Evolutionary conservation across 2,888 invertebrate species (phyloP).

Genomic region (Cantharis nigra): DNA sequence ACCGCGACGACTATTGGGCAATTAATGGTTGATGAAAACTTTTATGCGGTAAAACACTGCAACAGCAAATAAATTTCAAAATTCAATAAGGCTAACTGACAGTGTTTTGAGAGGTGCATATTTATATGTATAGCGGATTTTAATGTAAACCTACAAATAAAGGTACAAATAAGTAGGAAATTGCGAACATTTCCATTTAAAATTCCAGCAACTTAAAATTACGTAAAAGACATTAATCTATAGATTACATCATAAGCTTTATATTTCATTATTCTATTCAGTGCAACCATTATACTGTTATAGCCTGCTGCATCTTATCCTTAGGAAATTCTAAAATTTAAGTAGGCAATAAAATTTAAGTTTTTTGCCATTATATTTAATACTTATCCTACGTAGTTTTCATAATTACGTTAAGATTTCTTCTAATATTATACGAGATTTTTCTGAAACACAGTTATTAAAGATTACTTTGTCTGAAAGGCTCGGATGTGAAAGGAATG

Average conservation of each 20-base stretch:
- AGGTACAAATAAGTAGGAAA: no score
- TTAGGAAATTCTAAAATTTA: background rate
- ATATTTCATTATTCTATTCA: background rate
- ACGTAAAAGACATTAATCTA: no score
- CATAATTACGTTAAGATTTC: background rate
- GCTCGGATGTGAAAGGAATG: background rate
- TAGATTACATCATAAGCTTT: background rate
- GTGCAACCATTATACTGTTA: background rate
- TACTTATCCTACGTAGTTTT: background rate
- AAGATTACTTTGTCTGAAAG: background rate
- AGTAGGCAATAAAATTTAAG: background rate
- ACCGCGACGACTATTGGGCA: no score
- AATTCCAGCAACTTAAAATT: no score
- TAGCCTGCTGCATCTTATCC: background rate
- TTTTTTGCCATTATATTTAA: background rate
- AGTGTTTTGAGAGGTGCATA: no score
- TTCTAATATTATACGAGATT: background rate
- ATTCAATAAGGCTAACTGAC: no score
- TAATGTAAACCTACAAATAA: no score
- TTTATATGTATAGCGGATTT: no score
- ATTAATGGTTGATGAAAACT: no score
- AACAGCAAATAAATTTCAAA: no score
- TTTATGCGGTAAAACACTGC: no score
- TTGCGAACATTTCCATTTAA: no score
- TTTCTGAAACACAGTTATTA: background rate